Base-by-base conservation (phyloP, 1,140 invertebrate species). In the Battus philenor region DNA sequence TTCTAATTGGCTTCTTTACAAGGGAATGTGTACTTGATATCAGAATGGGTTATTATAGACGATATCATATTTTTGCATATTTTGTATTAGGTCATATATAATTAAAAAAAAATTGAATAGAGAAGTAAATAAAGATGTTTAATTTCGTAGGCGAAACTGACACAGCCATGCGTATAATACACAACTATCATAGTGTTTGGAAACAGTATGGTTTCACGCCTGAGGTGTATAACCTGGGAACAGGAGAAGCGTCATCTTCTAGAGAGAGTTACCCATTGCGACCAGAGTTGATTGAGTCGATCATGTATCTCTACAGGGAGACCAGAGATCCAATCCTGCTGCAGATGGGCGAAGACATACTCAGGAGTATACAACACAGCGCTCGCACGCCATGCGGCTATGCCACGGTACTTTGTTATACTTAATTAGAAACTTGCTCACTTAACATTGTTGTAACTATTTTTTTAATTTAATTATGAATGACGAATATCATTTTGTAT, bases 141-240 rank as follows among this genome's bases (percentile, higher is more conserved):
- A 27, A n/a, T 27, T 8, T 27, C n/a, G 2, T 9, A 93, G 95
- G 97, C 4, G 95, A 98, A 71, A 91, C 94, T n/a, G 92, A 93
- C 52, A 91, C 93, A 58, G 98, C 94, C 1, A 92, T 97, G 91
- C 94, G 95, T 68, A 96, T 97, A 3, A 87, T 99, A 16, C 93
- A 97, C 62, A 98, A 98, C 80, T 99, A 99, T 79, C 95, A 98
- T 70, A 92, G 95, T 64, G 95, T 99, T 0, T 97, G 95, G 95
- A 93, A 93, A 57, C 95, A 98, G 75, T 99, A 97, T 87, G 98
- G 98, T 0, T 98, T 98, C 73, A 94, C 95, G 1, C 98, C 98
- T 1, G 98, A 99, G 82, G 97, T 99, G 70, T 99, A 98, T 79
- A 98, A 98, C 71, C 95, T 99, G 55, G 90, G 93, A 1, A 93